A percentile compares a stretch with the other conserved stretches of the same genome.
Evolutionary conservation across 1,140 invertebrate species (phyloP).

Genomic region (Thalassaphorura encarpata): DNA sequence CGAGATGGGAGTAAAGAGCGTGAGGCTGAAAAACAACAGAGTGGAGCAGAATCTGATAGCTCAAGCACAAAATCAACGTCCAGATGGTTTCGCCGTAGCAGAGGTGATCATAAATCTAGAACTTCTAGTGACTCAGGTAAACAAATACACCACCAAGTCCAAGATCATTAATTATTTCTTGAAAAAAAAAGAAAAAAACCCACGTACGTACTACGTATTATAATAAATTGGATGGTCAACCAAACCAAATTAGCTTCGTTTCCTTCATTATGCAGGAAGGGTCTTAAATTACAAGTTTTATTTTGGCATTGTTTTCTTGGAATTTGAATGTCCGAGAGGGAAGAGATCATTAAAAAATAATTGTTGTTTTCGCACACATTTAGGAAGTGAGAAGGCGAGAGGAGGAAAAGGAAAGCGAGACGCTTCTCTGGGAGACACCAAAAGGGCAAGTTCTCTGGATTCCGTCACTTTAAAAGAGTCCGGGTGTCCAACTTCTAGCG

Average conservation of each 20-base stretch:
- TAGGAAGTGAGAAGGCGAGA: conserved; percentile 27
- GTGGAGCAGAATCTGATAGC: conserved; percentile 26
- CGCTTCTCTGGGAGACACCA: conserved; percentile 17
- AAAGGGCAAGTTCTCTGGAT: conserved; percentile 30
- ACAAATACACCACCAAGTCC: not conserved
- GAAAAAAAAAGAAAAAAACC: too few species aligned
- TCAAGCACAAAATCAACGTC: conserved; percentile 28
- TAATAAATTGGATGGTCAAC: too few species aligned
- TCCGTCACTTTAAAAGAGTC: conserved; percentile 23
- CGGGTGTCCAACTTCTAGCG: too few species aligned
- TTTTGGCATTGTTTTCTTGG: too few species aligned
- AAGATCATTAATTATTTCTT: not conserved
- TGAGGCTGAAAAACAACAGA: conserved; percentile 26
- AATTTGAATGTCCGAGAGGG: not conserved
- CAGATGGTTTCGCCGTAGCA: conserved; percentile 28
- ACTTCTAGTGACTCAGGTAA: conserved; percentile 32
- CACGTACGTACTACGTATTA: too few species aligned
- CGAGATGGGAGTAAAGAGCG: conserved; percentile 14
- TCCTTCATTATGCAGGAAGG: not conserved
- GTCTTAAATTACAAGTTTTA: too few species aligned
- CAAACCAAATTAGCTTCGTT: not conserved
- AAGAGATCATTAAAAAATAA: too few species aligned
- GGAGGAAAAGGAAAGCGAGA: conserved; percentile 4
- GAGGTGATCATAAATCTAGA: conserved; percentile 19
- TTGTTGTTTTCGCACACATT: not conserved